Base-by-base conservation (phyloP, 2,797 vertebrate species). In the Pteropus rufus region DNA sequence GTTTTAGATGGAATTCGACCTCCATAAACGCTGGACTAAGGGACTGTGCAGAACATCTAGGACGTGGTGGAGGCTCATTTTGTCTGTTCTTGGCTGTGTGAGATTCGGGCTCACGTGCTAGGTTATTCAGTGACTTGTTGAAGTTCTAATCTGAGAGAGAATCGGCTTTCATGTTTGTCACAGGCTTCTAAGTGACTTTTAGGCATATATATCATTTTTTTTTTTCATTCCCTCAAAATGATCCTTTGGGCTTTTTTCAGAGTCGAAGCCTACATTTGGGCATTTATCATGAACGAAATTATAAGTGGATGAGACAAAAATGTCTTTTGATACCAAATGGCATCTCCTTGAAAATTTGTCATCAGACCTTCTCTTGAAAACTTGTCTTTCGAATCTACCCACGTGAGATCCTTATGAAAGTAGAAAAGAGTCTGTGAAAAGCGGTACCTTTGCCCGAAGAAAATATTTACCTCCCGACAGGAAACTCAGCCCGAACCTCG, bases 351-450 rank as follows among this genome's bases (percentile, higher is more conserved):
- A 16, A 16, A 49, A 49, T 5, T 16, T 49, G 31, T 72, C n/a
- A 46, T 21, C 29, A 18, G 1, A 49, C 39, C 41, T 49, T 92
- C 80, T 90, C 10, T 87, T 73, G 86, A 83, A 70, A 77, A 29
- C 85, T 91, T 96, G n/a, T 72, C 36, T 85, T 84, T 90, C 83
- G 92, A 97, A 83, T 44, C 23, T 89, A 2, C 31, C 31, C 46
- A 44, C 24, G 26, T 16, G 36, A 65, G 76, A 62, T 52, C 95
- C 24, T 73, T 94, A 79, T 46, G 83, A 97, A 96, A 82, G 76
- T 85, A 83, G 87, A 91, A 90, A 12, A 80, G 26, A 73, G 64
- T 85, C 72, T 91, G 62, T 91, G 82, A 88, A 76, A 81, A 87
- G 73, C 65, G 29, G 29, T 31, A 36, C 70, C 91, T 97, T 82